These are phyloP conservation scores for Megalurothrips usitatus DNA, from an alignment of 2,888 invertebrate species.

Conservation along the genomic window DNA sequence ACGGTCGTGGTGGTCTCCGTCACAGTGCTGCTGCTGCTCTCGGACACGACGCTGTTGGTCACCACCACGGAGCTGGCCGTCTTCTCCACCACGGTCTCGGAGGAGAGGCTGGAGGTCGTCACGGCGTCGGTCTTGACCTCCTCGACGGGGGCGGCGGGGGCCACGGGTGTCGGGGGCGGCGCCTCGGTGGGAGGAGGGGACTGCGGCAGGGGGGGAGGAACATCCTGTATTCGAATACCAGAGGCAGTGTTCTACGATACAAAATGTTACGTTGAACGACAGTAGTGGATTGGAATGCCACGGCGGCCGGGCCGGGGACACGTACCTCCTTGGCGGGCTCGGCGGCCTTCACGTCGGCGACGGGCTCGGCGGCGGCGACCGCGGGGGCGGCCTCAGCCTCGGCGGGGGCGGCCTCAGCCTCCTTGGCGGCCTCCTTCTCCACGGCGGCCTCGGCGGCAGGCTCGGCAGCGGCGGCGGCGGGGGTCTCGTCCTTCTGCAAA, in stretches of 20 bases:
- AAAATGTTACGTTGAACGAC: no score
- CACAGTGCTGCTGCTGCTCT: not conserved
- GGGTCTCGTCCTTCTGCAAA: not conserved
- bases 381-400: not conserved
- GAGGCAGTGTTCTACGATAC: not conserved
- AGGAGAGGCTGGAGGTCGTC: not conserved
- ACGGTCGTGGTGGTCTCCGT: not conserved
- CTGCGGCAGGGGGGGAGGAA: slow-evolving; percentile 18
- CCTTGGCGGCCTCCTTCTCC: not conserved
- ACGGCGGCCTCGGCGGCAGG: not conserved
- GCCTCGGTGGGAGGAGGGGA: slow-evolving; percentile 13
- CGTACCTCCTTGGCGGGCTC: slow-evolving; percentile 10
- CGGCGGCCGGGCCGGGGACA: not conserved
- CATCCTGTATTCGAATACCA: not conserved
- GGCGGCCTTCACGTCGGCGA: not conserved
- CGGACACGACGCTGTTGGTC: slow-evolving; percentile 13
- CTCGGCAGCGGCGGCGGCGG: not conserved
- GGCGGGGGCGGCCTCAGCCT: not conserved
- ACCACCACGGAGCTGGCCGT: not conserved
- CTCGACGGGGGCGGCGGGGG: slow-evolving; percentile 10
- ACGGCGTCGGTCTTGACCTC: slow-evolving; percentile 4
- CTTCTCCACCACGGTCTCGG: not conserved
- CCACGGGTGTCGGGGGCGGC: not conserved
- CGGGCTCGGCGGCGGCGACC: not conserved
- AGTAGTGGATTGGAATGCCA: not conserved